A percentile compares a stretch with the other conserved stretches of the same genome.
Conservation (phyloP, 2,797 vertebrate species). For the Malurus splendens region DNA sequence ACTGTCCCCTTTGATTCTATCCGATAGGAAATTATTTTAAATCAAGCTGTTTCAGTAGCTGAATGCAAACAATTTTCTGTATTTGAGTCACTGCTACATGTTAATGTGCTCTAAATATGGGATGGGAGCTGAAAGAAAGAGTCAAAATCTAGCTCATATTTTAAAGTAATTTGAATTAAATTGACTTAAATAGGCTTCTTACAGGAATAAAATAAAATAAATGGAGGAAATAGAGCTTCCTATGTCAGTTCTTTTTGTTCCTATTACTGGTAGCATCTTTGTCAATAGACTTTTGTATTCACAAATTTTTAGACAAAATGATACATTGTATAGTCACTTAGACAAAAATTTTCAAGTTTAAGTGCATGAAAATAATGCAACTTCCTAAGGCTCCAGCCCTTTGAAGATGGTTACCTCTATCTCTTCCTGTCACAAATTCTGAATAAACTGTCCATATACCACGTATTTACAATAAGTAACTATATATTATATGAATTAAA, state of each 20-base stretch:
- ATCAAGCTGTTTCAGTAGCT: background rate
- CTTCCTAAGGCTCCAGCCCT: background rate
- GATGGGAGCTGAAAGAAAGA: background rate
- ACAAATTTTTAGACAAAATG: background rate
- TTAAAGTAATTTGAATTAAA: background rate
- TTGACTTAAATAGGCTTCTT: background rate
- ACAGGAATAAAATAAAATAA: background rate
- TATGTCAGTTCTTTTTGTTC: background rate
- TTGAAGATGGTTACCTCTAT: background rate
- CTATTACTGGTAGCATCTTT: background rate
- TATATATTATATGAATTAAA: background rate
- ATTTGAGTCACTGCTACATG: background rate
- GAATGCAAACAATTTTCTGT: background rate
- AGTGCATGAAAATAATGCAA: background rate
- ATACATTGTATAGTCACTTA: background rate
- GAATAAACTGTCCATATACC: background rate
- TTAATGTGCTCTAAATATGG: fast-evolving
- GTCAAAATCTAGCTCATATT: background rate
- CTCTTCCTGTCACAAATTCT: background rate
- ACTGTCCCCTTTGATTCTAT: background rate
- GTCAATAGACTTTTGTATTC: background rate
- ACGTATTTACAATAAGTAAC: background rate
- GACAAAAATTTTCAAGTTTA: background rate
- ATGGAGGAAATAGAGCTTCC: background rate
- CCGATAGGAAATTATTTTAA: background rate